phyloP scores from a whole-genome alignment of 1,140 invertebrate species.

The Aphaenogaster ashmeadi region DNA sequence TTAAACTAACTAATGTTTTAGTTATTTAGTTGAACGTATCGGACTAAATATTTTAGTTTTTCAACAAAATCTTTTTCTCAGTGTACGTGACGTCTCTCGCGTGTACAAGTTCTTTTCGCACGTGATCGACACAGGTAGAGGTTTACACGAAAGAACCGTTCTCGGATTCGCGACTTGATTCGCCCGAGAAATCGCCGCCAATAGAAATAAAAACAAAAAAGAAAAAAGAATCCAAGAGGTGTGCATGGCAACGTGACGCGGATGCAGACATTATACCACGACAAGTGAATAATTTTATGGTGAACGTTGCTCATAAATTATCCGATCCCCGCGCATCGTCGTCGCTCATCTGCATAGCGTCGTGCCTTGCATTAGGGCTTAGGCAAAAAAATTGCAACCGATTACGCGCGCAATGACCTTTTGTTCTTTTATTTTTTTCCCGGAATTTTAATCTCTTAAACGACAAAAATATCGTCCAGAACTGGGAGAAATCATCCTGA shows the following conservation, averaged over 20 bases:
- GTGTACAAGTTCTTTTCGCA: neutral
- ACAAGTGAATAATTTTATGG: conserved; percentile 78
- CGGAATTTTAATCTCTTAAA: neutral
- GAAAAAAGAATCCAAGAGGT: conserved; percentile 14
- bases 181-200: neutral
- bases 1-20: too few relatives aligned
- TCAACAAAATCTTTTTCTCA: too few relatives aligned
- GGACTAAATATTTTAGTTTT: too few relatives aligned
- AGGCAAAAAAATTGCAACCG: conserved; percentile 58
- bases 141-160: neutral
- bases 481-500: neutral
- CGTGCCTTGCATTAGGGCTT: conserved; percentile 61
- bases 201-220: neutral
- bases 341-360: conserved; percentile 76
- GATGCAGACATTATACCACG: conserved; percentile 66
- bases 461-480: neutral
- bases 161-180: neutral
- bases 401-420: neutral
- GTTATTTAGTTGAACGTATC: too few relatives aligned
- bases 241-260: conserved; percentile 12
- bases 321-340: conserved; percentile 49
- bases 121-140: neutral
- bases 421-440: neutral
- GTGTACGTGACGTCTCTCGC: neutral
- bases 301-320: conserved; percentile 77